phyloP scores from a whole-genome alignment of 2,113 vertebrate genomes.

The Silurus asotus region DNA sequence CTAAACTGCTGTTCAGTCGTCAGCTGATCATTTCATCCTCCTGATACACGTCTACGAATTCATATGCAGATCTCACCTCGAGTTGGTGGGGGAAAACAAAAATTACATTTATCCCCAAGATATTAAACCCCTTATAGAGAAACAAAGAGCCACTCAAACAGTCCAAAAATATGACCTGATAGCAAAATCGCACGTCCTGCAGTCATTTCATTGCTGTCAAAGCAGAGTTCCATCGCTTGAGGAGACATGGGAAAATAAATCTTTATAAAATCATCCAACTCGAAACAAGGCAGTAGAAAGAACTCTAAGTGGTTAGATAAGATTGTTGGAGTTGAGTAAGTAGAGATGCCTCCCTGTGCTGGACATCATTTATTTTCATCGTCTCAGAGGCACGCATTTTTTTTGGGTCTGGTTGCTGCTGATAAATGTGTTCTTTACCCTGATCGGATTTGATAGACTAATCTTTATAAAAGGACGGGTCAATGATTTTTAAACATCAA shows the following conservation, averaged over 20 bases:
- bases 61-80: too few relatives aligned
- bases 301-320: not conserved
- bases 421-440: not conserved
- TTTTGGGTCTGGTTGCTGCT: too few relatives aligned
- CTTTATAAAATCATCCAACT: not conserved
- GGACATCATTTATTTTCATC: not conserved
- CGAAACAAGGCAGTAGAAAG: not conserved
- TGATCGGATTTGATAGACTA: not conserved
- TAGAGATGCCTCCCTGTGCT: not conserved
- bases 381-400: too few relatives aligned
- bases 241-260: not conserved
- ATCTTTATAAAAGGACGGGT: not conserved
- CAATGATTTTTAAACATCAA: not conserved
- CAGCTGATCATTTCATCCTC: not conserved
- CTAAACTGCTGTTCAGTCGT: not conserved
- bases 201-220: not conserved
- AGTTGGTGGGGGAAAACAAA: too few relatives aligned
- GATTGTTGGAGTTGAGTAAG: not conserved
- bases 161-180: too few relatives aligned
- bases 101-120: not conserved
- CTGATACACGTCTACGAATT: not conserved
- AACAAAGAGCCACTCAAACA: not conserved
- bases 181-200: too few relatives aligned
- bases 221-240: not conserved
- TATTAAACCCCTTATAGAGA: not conserved